Conservation (phyloP, 2,888 invertebrate genomes). For the Hypomecis atomaria region DNA sequence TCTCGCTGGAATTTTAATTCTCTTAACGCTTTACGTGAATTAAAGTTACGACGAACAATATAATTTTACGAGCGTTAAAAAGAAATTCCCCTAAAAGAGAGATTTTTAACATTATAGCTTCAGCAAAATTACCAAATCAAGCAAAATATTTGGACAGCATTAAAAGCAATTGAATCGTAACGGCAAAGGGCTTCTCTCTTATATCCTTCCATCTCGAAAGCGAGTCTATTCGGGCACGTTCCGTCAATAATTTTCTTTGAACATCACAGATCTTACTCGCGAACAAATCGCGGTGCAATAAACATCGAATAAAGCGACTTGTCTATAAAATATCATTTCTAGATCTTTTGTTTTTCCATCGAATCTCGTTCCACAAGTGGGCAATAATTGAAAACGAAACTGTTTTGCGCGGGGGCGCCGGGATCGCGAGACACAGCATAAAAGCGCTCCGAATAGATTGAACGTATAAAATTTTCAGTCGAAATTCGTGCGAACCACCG, state of each 20-base stretch:
- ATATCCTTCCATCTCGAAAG: constrained; percentile 59
- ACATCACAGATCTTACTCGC: constrained; percentile 77
- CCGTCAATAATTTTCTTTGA: constrained; percentile 81
- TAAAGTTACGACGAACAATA: constrained; percentile 71
- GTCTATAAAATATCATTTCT: constrained; percentile 83
- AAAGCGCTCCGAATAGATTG: constrained; percentile 83
- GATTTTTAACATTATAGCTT: constrained; percentile 49
- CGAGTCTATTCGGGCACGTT: constrained; percentile 76
- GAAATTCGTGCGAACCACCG: constrained; percentile 81
- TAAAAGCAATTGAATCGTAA: constrained; percentile 63
- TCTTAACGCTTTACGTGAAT: constrained; percentile 69
- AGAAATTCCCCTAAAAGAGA: constrained; percentile 59
- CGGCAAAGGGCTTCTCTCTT: constrained; percentile 57
- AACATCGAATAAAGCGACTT: constrained; percentile 80
- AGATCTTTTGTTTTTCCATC: constrained; percentile 80
- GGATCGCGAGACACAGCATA: constrained; percentile 81
- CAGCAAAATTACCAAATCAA: constrained; percentile 47
- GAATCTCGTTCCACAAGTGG: constrained; percentile 83
- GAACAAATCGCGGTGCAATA: constrained; percentile 80
- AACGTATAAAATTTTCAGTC: constrained; percentile 84
- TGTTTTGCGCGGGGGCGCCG: constrained; percentile 74
- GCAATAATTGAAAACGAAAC: constrained; percentile 85
- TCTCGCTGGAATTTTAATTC: constrained; percentile 75
- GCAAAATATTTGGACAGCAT: constrained; percentile 55
- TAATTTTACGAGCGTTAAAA: constrained; percentile 69